phyloP scores from a whole-genome alignment of 2,113 vertebrate genomes.

The Cyanistes caeruleus region DNA sequence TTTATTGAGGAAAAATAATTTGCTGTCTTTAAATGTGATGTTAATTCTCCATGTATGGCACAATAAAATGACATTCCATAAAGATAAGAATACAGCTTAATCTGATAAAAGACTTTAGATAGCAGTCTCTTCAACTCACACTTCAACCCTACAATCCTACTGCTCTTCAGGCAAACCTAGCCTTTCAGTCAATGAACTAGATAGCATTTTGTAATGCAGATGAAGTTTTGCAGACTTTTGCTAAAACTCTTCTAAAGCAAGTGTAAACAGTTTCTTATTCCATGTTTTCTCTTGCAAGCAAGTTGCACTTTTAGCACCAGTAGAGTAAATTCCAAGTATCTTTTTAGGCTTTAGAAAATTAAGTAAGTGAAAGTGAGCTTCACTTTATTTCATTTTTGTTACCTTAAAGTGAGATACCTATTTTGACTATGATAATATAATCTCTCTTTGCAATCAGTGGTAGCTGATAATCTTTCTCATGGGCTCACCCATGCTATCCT shows the following conservation, averaged over 20 bases:
- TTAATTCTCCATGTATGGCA: not conserved
- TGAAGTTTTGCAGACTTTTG: not conserved
- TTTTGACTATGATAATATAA: not conserved
- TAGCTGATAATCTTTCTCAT: not conserved
- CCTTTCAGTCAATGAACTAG: not conserved
- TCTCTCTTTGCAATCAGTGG: not conserved
- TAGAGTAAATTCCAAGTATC: not conserved
- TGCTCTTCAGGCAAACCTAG: not conserved
- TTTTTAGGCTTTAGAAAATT: not conserved
- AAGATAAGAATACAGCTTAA: not conserved
- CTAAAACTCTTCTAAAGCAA: not conserved
- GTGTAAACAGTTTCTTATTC: not conserved
- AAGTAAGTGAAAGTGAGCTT: not conserved
- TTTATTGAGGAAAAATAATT: not conserved
- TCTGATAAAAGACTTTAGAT: not conserved
- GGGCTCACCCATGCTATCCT: not conserved
- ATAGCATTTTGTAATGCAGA: not conserved
- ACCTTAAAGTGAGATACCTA: not conserved
- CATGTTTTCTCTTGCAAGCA: not conserved
- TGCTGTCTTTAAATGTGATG: not conserved
- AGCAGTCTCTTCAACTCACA: not conserved
- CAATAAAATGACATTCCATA: not conserved
- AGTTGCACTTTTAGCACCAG: not conserved
- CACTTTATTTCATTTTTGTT: not conserved
- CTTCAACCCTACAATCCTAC: not conserved